phyloP scores from a whole-genome alignment of 2,113 vertebrate genomes.

The Seriola dumerili region DNA sequence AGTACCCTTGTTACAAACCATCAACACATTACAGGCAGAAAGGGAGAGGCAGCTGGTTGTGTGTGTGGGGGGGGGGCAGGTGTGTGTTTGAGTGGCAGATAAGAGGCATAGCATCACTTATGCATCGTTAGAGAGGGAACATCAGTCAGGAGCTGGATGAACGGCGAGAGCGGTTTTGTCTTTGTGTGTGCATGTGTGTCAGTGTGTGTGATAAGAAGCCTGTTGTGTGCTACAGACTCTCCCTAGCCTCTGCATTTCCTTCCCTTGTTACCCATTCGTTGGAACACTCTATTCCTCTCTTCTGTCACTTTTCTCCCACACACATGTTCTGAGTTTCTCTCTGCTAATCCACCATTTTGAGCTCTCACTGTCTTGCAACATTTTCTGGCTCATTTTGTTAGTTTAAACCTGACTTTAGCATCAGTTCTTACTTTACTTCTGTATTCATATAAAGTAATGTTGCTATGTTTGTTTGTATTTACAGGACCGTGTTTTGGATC shows the following conservation, averaged over 20 bases:
- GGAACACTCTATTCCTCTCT: constrained; percentile 33
- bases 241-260: constrained; percentile 30
- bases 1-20: constrained; percentile 42
- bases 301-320: constrained; percentile 23
- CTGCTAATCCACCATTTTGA: constrained; percentile 29
- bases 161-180: constrained; percentile 42
- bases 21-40: constrained; percentile 40
- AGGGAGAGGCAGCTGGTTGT: constrained; percentile 16
- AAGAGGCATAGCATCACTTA: constrained; percentile 77
- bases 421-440: background rate
- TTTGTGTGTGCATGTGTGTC: constrained; percentile 40
- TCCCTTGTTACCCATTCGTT: constrained; percentile 64
- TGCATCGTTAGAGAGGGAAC: constrained; percentile 71
- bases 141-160: constrained; percentile 70
- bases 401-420: background rate
- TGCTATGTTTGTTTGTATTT: constrained; percentile 54
- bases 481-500: constrained; percentile 81
- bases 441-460: constrained; percentile 5
- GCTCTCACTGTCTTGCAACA: constrained; percentile 1
- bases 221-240: constrained; percentile 54
- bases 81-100: constrained; percentile 76
- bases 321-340: constrained; percentile 2
- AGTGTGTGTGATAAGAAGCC: constrained; percentile 50
- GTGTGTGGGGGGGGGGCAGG: constrained; percentile 47
- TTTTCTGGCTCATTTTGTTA: background rate